These are phyloP conservation scores for Coptodon rendalli DNA, from an alignment of 2,113 vertebrate genomes.

Conservation along the genomic window DNA sequence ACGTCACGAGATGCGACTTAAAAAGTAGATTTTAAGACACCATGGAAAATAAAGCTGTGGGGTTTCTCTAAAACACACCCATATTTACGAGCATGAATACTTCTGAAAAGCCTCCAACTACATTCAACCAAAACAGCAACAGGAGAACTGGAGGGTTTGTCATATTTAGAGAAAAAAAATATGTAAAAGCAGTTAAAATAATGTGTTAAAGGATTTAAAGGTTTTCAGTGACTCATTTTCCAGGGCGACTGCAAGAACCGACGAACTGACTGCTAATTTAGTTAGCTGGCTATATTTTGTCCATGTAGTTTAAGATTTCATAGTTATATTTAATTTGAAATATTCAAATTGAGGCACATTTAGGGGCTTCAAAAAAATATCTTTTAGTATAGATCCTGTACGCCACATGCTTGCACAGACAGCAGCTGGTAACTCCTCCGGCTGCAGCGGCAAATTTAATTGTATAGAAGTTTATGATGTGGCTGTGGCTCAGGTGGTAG, in stretches of 20 bases:
- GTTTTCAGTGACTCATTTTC: neutral
- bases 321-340: neutral
- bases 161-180: neutral
- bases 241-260: neutral
- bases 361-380: neutral
- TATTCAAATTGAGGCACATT: neutral
- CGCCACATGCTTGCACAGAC: fast-evolving
- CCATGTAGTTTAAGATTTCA: neutral
- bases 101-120: neutral
- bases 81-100: neutral
- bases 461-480: neutral
- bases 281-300: neutral
- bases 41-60: neutral
- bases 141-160: neutral
- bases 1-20: neutral
- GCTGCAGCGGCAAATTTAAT: neutral
- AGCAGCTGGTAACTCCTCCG: neutral
- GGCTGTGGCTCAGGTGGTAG: neutral
- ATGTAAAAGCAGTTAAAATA: neutral
- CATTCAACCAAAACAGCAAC: neutral
- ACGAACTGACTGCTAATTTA: neutral
- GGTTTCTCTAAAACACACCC: neutral
- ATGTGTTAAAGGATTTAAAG: neutral
- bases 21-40: neutral
- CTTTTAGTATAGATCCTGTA: neutral